Evolutionary conservation across 2,113 vertebrate species (phyloP).

Genomic region (Melanotaenia duboulayi): DNA sequence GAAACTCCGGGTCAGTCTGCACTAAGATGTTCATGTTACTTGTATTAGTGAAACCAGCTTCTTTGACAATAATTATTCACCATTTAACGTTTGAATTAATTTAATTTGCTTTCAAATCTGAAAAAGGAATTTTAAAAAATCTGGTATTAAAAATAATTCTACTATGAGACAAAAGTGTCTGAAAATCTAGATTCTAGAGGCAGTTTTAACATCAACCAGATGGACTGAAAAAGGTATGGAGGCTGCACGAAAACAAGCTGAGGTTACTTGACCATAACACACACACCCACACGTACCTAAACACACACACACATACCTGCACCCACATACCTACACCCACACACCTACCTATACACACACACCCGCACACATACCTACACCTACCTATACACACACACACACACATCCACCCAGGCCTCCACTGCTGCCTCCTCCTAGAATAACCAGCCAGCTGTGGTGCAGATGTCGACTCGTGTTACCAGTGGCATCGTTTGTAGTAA

Average conservation of each 20-base stretch:
- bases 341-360: neutral
- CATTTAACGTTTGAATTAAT: no score
- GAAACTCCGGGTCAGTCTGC: neutral
- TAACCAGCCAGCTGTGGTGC: constrained; percentile 69
- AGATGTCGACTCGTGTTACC: constrained; percentile 62
- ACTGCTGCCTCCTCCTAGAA: constrained; percentile 18
- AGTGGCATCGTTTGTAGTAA: constrained; percentile 3
- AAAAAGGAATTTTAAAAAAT: no score
- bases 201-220: constrained; percentile 62
- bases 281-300: constrained; percentile 15
- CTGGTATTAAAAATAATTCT: neutral
- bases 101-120: no score
- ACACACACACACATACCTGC: neutral
- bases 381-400: no score
- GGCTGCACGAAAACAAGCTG: constrained; percentile 45
- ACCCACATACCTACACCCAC: no score
- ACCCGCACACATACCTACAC: neutral
- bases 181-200: neutral
- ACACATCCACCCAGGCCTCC: neutral
- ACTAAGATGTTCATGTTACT: neutral
- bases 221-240: constrained; percentile 25
- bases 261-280: constrained; percentile 49
- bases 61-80: no score
- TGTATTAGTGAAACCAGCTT: no score
- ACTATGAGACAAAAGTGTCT: neutral